Evolutionary conservation across 2,797 vertebrate genomes (phyloP).

Genomic region (Psittacula echo): DNA sequence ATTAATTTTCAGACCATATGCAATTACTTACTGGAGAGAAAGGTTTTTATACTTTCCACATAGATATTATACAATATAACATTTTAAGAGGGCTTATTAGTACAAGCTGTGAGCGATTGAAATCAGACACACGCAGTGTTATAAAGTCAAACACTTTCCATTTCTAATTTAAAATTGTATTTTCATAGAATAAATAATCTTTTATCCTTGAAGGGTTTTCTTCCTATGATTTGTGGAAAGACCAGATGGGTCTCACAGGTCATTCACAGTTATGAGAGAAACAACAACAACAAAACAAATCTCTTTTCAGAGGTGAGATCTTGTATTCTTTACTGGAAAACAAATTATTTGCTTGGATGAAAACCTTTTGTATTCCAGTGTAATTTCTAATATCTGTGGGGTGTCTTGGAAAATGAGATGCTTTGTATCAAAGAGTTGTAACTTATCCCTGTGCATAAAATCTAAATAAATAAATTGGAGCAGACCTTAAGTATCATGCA

Average conservation of each 20-base stretch:
- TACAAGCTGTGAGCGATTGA: constrained; percentile 61
- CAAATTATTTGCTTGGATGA: constrained; percentile 78
- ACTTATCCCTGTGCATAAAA: constrained; percentile 73
- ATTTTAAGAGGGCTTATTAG: constrained; percentile 69
- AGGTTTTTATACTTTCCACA: constrained; percentile 64
- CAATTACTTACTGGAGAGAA: constrained; percentile 66
- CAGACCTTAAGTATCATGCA: constrained; percentile 51
- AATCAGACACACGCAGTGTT: constrained; percentile 59
- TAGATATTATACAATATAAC: constrained; percentile 62
- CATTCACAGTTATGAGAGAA: constrained; percentile 74
- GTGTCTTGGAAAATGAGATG: constrained; percentile 76
- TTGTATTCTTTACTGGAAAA: constrained; percentile 73
- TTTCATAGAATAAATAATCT: constrained; percentile 71
- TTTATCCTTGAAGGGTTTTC: constrained; percentile 72
- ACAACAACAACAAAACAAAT: constrained; percentile 30
- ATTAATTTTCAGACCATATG: constrained; percentile 63
- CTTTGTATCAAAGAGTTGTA: constrained; percentile 74
- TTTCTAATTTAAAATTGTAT: constrained; percentile 74
- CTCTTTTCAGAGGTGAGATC: constrained; percentile 62
- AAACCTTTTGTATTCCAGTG: constrained; percentile 73
- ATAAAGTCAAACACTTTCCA: constrained; percentile 64
- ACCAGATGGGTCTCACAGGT: constrained; percentile 71
- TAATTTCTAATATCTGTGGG: constrained; percentile 78
- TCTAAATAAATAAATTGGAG: constrained; percentile 75
- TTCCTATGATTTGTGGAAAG: constrained; percentile 70